Conservation (phyloP, 30 jellyfish, hydroid and myxozoan species). For the Aurelia coerulea region DNA sequence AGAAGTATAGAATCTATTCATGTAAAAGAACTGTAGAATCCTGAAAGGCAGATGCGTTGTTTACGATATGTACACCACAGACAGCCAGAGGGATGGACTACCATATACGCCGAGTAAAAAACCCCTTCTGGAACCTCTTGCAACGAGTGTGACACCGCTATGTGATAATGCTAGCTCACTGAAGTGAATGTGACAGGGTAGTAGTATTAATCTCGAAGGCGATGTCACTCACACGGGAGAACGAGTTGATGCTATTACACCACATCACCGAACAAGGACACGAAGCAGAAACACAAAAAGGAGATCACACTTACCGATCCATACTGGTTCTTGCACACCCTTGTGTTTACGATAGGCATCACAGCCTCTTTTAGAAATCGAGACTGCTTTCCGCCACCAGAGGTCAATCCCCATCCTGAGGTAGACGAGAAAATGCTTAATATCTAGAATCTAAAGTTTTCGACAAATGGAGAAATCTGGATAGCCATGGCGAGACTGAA, state of each 20-base stretch:
- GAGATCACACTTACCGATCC: neutral
- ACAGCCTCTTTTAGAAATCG: conserved; percentile 26
- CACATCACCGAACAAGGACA: neutral
- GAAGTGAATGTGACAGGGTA: too few species aligned
- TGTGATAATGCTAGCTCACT: too few species aligned
- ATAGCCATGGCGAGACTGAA: neutral
- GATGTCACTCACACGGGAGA: neutral
- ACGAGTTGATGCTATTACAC: too few species aligned
- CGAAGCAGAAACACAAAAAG: neutral
- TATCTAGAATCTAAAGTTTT: neutral
- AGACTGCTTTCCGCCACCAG: conserved; percentile 47
- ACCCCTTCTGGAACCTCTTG: too few species aligned
- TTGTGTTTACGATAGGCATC: conserved; percentile 25
- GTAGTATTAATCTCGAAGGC: too few species aligned
- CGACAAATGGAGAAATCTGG: neutral
- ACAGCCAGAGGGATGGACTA: too few species aligned
- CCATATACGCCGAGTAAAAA: too few species aligned
- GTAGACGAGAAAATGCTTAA: neutral
- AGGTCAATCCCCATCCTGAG: conserved; percentile 57
- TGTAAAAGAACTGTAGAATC: too few species aligned
- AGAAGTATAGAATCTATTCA: too few species aligned
- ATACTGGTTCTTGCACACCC: neutral
- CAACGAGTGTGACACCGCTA: too few species aligned
- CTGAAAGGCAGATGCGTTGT: too few species aligned
- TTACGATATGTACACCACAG: too few species aligned